phyloP scores from a whole-genome alignment of 2,888 invertebrate species.

The Pseudococcus viburni region DNA sequence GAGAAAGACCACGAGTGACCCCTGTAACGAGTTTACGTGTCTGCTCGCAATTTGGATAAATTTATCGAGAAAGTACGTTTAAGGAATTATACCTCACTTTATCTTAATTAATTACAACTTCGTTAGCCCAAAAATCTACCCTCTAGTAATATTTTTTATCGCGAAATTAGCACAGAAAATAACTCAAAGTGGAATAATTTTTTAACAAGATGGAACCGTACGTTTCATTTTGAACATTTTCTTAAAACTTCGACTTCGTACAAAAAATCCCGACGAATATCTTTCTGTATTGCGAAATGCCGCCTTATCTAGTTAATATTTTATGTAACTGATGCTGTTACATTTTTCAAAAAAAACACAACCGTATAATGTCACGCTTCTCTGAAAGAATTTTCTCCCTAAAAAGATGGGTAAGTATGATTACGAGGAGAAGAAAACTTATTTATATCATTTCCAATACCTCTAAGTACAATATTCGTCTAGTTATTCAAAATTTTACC shows the following conservation, averaged over 20 bases:
- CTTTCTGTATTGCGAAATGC: not conserved
- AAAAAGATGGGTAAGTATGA: not conserved
- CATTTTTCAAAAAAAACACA: constrained; percentile 10
- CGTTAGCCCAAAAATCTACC: constrained; percentile 44
- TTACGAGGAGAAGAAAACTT: not conserved
- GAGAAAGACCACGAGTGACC: constrained; percentile 10
- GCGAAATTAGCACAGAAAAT: constrained; percentile 41
- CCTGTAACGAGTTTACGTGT: constrained; percentile 48
- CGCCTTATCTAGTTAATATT: not conserved
- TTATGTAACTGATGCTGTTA: constrained; percentile 7
- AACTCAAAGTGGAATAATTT: constrained; percentile 46
- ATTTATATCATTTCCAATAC: not conserved
- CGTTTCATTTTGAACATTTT: constrained; percentile 35
- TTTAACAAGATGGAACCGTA: constrained; percentile 41
- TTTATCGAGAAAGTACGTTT: constrained; percentile 50
- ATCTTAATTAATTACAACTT: constrained; percentile 47
- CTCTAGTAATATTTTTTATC: constrained; percentile 36
- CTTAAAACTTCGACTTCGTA: not conserved
- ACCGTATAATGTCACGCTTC: not conserved
- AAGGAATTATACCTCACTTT: constrained; percentile 51
- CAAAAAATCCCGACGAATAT: not conserved
- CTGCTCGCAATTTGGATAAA: constrained; percentile 28
- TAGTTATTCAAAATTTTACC: not conserved
- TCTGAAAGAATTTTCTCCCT: not conserved
- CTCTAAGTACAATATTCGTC: not conserved